phyloP scores from a whole-genome alignment of 2,113 vertebrate species.

The Acanthochromis polyacanthus region DNA sequence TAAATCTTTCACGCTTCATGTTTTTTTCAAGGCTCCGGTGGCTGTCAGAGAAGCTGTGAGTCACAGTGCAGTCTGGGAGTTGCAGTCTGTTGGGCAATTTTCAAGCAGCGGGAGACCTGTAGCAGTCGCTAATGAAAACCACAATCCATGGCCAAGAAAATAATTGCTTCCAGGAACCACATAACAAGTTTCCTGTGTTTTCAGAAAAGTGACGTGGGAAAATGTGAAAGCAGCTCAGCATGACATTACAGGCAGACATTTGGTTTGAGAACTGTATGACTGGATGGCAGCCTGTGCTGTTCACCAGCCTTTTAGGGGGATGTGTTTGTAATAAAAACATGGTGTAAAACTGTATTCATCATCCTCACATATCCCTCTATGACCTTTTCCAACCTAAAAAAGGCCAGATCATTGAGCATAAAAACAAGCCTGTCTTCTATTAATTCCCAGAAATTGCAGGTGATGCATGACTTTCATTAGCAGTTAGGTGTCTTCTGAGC shows the following conservation, averaged over 20 bases:
- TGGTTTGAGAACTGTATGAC: conserved; percentile 28
- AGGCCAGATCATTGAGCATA: neutral
- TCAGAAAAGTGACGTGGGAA: conserved; percentile 24
- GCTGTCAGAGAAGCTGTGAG: conserved; percentile 54
- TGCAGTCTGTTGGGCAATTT: conserved; percentile 58
- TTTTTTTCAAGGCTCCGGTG: conserved; percentile 7
- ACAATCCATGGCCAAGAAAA: conserved; percentile 65
- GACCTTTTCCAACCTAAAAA: conserved; percentile 43
- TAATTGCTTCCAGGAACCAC: conserved; percentile 79
- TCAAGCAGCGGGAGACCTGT: conserved; percentile 52
- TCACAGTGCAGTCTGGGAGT: conserved; percentile 67
- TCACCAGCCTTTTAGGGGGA: neutral
- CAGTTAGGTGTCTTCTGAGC: conserved; percentile 26
- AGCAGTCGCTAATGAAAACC: conserved; percentile 68
- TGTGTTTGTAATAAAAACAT: conserved; percentile 12
- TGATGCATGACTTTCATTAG: conserved; percentile 23
- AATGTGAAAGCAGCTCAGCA: conserved; percentile 46
- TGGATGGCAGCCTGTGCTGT: neutral
- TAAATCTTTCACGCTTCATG: conserved; percentile 34
- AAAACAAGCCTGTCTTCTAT: conserved; percentile 17
- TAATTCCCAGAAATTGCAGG: neutral
- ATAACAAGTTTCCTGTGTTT: conserved; percentile 63
- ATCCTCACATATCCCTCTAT: conserved; percentile 13
- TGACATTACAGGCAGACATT: conserved; percentile 59
- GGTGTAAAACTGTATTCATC: conserved; percentile 7